Percentiles rank a stretch among this genome's conserved stretches.
These are phyloP conservation scores for Coelopa frigida DNA, from an alignment of 1,140 invertebrate species.

Conservation along the genomic window DNA sequence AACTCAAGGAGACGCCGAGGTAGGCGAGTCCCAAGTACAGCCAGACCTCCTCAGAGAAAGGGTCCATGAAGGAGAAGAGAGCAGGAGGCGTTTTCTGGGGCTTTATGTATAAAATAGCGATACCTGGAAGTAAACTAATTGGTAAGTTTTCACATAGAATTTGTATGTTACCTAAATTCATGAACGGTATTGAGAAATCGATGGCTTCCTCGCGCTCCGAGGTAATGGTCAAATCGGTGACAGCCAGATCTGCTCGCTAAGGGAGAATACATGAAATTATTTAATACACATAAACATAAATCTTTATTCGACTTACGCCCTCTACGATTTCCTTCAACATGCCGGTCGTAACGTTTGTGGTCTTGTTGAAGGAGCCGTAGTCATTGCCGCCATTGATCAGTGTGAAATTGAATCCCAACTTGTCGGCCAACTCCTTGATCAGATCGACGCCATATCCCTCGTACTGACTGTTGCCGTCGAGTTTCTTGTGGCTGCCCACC, in stretches of 20 bases:
- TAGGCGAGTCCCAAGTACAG: conserved; percentile 69
- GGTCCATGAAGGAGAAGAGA: conserved; percentile 82
- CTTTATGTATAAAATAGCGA: conserved; percentile 77
- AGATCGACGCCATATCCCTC: conserved; percentile 76
- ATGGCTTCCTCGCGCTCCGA: conserved; percentile 72
- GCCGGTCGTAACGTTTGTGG: conserved; percentile 70
- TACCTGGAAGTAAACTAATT: conserved; percentile 47
- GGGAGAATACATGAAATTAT: not conserved
- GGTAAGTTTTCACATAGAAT: too few relatives aligned
- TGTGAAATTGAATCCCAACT: conserved; percentile 80
- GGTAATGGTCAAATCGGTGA: conserved; percentile 86
- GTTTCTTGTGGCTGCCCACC: conserved; percentile 59
- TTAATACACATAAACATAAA: too few relatives aligned
- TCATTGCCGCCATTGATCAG: conserved; percentile 65
- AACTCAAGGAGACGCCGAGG: conserved; percentile 66
- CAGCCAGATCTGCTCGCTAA: conserved; percentile 69
- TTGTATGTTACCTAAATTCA: conserved; percentile 61
- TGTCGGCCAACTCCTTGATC: conserved; percentile 63
- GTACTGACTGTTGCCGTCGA: conserved; percentile 71
- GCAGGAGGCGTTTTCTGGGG: conserved; percentile 70
- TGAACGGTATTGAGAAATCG: conserved; percentile 87
- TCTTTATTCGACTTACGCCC: conserved; percentile 50
- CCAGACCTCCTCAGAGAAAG: conserved; percentile 80
- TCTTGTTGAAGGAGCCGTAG: conserved; percentile 62
- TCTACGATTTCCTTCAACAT: conserved; percentile 78